A percentile compares a stretch with the other conserved stretches of the same genome.
Conservation (phyloP, 2,888 invertebrate species). For the Andrena haemorrhoa region DNA sequence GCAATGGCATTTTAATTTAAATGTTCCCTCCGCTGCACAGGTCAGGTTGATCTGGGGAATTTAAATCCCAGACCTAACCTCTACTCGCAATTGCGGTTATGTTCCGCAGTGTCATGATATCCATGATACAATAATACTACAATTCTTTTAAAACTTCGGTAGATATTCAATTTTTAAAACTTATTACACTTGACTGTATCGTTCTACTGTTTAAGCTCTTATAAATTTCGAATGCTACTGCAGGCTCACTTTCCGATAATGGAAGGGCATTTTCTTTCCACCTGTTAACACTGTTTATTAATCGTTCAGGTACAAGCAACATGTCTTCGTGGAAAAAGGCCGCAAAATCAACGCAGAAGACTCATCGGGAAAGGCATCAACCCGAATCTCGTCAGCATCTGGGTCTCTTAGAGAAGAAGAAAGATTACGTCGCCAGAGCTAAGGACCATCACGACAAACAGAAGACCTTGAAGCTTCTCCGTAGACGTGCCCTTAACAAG, state of each 20-base stretch:
- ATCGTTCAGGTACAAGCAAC: slow-evolving; percentile 37
- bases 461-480: slow-evolving; percentile 91
- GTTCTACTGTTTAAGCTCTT: background rate
- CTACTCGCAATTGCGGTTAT: slow-evolving; percentile 43
- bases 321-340: slow-evolving; percentile 97
- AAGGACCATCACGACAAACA: slow-evolving; percentile 93
- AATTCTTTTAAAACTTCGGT: background rate
- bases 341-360: slow-evolving; percentile 93
- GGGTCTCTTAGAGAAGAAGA: slow-evolving; percentile 95
- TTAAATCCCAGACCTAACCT: slow-evolving; percentile 15
- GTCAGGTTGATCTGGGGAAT: background rate
- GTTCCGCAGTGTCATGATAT: background rate
- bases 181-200: background rate
- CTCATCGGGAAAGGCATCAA: slow-evolving; percentile 94
- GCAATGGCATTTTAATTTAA: background rate
- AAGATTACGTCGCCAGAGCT: slow-evolving; percentile 93
- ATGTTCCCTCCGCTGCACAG: background rate
- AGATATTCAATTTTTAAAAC: background rate
- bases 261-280: background rate
- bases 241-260: background rate
- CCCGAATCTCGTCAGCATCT: slow-evolving; percentile 91
- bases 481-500: slow-evolving; percentile 94
- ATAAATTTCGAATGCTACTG: background rate
- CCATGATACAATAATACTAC: background rate
- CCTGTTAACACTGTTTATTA: too few species aligned